phyloP scores from a whole-genome alignment of 2,888 invertebrate genomes.

The Frankliniella fusca region DNA sequence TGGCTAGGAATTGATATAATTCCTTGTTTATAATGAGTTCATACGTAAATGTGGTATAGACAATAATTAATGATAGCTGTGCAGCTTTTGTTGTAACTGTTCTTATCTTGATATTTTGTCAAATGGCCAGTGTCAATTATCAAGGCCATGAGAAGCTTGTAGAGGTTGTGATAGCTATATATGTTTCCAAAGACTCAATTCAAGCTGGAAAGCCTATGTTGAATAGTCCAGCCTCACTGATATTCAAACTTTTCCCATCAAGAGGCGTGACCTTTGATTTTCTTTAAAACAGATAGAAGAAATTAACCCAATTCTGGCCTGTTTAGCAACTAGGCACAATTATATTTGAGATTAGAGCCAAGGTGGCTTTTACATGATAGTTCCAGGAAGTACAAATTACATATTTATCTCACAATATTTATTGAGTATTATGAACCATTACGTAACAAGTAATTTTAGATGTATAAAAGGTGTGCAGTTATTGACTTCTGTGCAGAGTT shows the following conservation, averaged over 20 bases:
- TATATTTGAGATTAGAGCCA: neutral
- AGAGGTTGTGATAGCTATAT: slow-evolving; percentile 15
- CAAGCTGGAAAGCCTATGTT: neutral
- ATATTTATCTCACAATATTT: slow-evolving; percentile 14
- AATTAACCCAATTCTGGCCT: neutral
- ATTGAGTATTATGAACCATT: neutral
- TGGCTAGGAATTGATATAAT: neutral
- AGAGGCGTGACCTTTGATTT: neutral
- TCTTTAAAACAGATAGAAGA: neutral
- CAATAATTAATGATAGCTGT: neutral
- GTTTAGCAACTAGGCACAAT: neutral
- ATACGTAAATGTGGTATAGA: slow-evolving; percentile 13
- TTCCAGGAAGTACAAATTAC: slow-evolving; percentile 19
- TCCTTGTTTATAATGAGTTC: neutral
- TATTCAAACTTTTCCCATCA: neutral
- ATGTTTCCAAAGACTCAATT: neutral
- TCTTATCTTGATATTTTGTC: neutral
- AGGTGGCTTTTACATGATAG: neutral
- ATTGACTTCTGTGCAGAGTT: too few relatives aligned
- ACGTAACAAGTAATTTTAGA: neutral
- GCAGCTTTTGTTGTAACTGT: neutral
- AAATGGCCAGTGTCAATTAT: neutral
- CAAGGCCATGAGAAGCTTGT: neutral
- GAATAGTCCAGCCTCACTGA: neutral
- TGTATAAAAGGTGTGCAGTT: neutral